Evolutionary conservation across 2,113 vertebrate genomes (phyloP).

Genomic region (Ceratotherium simum): DNA sequence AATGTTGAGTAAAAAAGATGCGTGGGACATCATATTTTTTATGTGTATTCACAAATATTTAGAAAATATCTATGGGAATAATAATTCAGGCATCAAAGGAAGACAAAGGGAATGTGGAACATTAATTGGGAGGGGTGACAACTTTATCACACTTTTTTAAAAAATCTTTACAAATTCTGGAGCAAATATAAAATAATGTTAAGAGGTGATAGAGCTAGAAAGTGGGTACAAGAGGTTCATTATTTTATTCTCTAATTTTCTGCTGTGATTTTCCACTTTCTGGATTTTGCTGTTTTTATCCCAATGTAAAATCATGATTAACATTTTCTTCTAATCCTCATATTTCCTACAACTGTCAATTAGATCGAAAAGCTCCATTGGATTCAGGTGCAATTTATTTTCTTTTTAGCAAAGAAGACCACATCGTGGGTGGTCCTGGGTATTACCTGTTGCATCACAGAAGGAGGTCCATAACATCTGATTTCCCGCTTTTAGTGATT

Average conservation of each 20-base stretch:
- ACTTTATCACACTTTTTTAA: background rate
- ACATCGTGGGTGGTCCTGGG: background rate
- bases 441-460: background rate
- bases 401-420: background rate
- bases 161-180: background rate
- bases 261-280: background rate
- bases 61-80: background rate
- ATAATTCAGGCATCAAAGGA: background rate
- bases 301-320: background rate
- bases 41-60: background rate
- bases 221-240: background rate
- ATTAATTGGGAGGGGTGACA: background rate
- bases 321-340: background rate
- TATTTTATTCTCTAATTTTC: background rate
- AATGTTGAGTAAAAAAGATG: background rate
- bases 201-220: background rate
- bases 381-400: background rate
- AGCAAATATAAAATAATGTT: background rate
- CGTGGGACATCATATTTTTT: background rate
- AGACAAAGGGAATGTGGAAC: background rate
- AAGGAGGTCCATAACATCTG: background rate
- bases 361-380: background rate
- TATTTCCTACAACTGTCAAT: background rate
- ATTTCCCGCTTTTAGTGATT: background rate
- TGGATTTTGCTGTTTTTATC: background rate